Base-by-base conservation (phyloP, 2,888 invertebrate genomes). In the Platypus cylindrus region DNA sequence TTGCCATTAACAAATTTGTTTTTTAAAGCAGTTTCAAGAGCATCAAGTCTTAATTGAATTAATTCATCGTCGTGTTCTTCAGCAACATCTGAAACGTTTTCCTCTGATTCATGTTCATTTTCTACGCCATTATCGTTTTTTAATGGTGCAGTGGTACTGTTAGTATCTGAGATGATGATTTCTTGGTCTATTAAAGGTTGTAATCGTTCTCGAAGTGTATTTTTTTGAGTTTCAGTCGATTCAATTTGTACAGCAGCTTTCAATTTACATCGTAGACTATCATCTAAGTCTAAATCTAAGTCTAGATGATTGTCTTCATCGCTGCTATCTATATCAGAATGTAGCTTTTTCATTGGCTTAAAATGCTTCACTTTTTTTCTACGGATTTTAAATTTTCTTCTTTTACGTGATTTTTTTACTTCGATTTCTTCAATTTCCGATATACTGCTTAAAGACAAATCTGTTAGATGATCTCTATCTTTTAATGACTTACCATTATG, bases 21-120 rank as follows among this genome's bases (percentile, higher is more conserved):
- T 25, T 76, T 49, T 26, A 77, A 60, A 4, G 78, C 73, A n/a
- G 78, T 77, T 46, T 70, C 71, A n/a, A 78, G 58, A 34, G 78
- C 78, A 43, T 73, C 75, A 45, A 75, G 57, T 45, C 78, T 62
- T 30, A 78, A 56, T 46, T 75, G 67, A 32, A 70, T 59, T 40
- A 75, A 70, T 49, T 78, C 76, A 51, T 67, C 70, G 43, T 75
- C 73, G 14, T 30, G 28, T 16, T 46, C 45, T 18, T 45, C 41
- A 20, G 43, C 35, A n/a, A 37, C 34, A 22, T 38, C 33, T 23
- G 36, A 31, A 27, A 43, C 43, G 30, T 24, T 14, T 15, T 39
- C 38, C 12, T 30, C 27, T 23, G 25, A 32, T 24, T 24, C 32
- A 34, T 23, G 20, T 18, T 28, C 22, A 22, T 18, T 5, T 5